Percentiles rank a stretch among this genome's conserved stretches.
phyloP scores from a whole-genome alignment of 35 echinoderm and acorn worm species.

The Holothuria glaberrima region DNA sequence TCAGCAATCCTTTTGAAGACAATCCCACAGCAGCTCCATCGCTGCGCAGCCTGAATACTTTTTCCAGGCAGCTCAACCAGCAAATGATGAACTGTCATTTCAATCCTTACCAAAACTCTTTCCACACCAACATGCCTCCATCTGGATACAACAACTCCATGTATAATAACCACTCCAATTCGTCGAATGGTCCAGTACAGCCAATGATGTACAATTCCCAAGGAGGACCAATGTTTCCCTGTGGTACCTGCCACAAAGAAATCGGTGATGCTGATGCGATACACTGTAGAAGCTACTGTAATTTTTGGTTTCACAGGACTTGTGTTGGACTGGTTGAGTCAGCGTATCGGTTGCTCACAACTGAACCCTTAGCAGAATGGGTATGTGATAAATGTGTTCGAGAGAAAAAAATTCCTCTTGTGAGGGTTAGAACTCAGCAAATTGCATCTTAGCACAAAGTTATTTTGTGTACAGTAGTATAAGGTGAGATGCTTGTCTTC shows the following conservation, averaged over 20 bases:
- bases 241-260: constrained; percentile 80
- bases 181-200: constrained; percentile 64
- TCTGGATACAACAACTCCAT: constrained; percentile 45
- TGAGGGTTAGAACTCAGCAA: constrained; percentile 69
- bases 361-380: constrained; percentile 86
- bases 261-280: constrained; percentile 84
- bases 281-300: constrained; percentile 84
- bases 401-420: constrained; percentile 86
- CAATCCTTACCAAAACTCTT: constrained; percentile 78
- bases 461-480: not conserved
- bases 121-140: constrained; percentile 58
- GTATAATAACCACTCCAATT: constrained; percentile 53
- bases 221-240: constrained; percentile 64
- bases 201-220: constrained; percentile 69
- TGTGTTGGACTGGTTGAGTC: constrained; percentile 83
- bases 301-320: constrained; percentile 86
- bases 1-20: constrained; percentile 86
- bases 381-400: constrained; percentile 87
- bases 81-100: constrained; percentile 81
- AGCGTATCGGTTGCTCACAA: constrained; percentile 79
- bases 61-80: constrained; percentile 64
- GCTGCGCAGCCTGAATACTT: constrained; percentile 71
- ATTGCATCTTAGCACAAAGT: constrained; percentile 52
- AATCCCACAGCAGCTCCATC: constrained; percentile 65
- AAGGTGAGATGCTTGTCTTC: not conserved